Percentiles rank a stretch among this genome's conserved stretches.
Conservation (phyloP, 2,888 invertebrate genomes). For the Drosophila vallismaia region DNA sequence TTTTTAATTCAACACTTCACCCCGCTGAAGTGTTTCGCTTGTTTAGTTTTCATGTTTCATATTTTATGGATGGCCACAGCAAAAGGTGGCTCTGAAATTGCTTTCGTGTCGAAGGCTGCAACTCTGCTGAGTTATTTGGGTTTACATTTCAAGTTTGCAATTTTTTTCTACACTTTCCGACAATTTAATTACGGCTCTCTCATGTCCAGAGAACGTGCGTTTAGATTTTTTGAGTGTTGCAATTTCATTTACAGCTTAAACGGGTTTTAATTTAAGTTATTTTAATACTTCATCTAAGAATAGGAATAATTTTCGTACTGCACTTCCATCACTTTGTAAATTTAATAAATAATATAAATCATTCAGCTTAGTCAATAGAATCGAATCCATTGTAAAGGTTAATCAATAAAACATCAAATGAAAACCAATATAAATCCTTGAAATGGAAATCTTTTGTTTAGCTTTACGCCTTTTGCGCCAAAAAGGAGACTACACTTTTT, state of each 20-base stretch:
- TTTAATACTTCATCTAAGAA: too few species aligned
- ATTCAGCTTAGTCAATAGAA: not conserved
- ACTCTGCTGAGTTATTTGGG: slow-evolving; percentile 7
- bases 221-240: slow-evolving; percentile 7
- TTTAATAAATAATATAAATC: not conserved
- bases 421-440: slow-evolving; percentile 18
- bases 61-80: slow-evolving; percentile 35
- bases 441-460: slow-evolving; percentile 21
- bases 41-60: slow-evolving; percentile 44
- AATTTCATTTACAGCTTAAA: too few species aligned
- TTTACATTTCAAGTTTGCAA: slow-evolving; percentile 14
- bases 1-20: not conserved
- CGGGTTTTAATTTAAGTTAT: too few species aligned
- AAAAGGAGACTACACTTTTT: slow-evolving; percentile 19
- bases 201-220: slow-evolving; percentile 24
- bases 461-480: slow-evolving; percentile 9
- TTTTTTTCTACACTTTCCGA: slow-evolving; percentile 8
- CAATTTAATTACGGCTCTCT: slow-evolving; percentile 35
- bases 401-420: slow-evolving; percentile 21
- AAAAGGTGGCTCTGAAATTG: slow-evolving; percentile 40
- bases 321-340: slow-evolving; percentile 2
- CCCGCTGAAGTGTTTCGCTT: slow-evolving; percentile 19
- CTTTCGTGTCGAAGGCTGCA: slow-evolving; percentile 42
- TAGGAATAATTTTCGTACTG: not conserved
- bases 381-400: slow-evolving; percentile 7